Base-by-base conservation (phyloP, 1,140 invertebrate species). In the Mesaphorura yosii region DNA sequence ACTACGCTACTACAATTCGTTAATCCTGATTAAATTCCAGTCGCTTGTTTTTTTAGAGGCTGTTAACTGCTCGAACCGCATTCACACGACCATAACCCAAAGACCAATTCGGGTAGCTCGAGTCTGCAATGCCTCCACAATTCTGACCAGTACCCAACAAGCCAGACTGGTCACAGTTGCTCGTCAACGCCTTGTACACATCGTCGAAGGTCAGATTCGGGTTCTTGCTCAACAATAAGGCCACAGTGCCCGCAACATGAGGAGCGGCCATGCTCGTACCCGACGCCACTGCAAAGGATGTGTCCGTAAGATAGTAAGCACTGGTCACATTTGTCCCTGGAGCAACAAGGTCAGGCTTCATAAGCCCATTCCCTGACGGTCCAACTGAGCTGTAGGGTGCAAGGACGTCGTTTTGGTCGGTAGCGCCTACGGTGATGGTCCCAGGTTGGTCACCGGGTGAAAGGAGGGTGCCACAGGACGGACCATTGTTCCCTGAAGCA, bases 221-320 rank as follows among this genome's bases (percentile, higher is more conserved):
- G 3, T 46, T 37, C 2, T 20, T 19, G 19, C 28, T 15, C 0
- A 46, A 10, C 4, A 53, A 15, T 6, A 54, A 23, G 26, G 34
- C 52, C 2, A 54, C 29, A 4, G 39, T 46, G 1, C 52, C 52
- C 14, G 29, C 22, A 1, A 48, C 45, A 29, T 48, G 29, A 27
- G 52, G 52, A 12, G 22, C 25, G 12, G 52, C 44, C 52, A 54
- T 54, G 5, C 20, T 26, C 3, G 52, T 54, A 37, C 55, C 55
- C 20, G 50, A 53, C 2, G 50, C 45, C 12, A 47, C 41, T 2
- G 28, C 40, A 41, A 49, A 53, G n/a, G 26, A 17, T 5, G 1
- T 37, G 51, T 53, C 46, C 19, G 28, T 6, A 2, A 15, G 37
- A n/a, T 34, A 20, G 46, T 39, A 58, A 12, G 55, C 23, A 23